These are phyloP conservation scores for Gambusia holbrooki DNA, from an alignment of 2,113 vertebrate genomes.

Conservation along the genomic window DNA sequence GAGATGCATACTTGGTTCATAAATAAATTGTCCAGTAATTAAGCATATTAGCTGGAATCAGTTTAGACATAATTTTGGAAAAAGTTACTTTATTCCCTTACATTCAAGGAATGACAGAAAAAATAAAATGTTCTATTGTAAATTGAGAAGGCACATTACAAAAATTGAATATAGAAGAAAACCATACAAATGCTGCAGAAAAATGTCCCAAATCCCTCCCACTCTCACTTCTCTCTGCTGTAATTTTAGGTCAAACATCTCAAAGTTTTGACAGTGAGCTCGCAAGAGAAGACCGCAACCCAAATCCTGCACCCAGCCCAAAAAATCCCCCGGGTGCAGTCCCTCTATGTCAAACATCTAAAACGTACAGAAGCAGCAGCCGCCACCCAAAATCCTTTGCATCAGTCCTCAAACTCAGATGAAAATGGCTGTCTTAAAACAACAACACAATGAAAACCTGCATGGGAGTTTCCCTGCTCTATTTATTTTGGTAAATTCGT, in stretches of 20 bases:
- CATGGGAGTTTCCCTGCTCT: conserved; percentile 60
- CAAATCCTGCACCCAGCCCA: conserved; percentile 49
- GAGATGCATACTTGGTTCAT: background rate
- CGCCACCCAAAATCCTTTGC: conserved; percentile 58
- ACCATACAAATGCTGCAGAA: background rate
- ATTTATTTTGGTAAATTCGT: conserved; percentile 34
- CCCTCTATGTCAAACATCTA: conserved; percentile 26
- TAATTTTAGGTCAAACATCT: conserved; percentile 23
- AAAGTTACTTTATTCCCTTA: background rate
- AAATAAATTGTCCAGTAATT: too few relatives aligned
- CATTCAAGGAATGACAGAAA: background rate
- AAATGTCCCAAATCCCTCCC: background rate
- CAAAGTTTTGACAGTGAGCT: conserved; percentile 32
- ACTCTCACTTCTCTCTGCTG: background rate
- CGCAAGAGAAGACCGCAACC: conserved; percentile 45
- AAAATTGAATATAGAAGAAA: background rate
- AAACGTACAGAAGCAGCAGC: conserved; percentile 34
- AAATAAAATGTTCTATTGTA: background rate
- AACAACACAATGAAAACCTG: conserved; percentile 19
- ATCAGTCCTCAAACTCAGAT: background rate
- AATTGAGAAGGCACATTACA: background rate
- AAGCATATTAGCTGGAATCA: too few relatives aligned
- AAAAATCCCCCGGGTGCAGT: conserved; percentile 41
- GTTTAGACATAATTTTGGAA: too few relatives aligned
- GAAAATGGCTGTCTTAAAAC: conserved; percentile 27